Percentiles rank a stretch among this genome's conserved stretches.
phyloP scores from a whole-genome alignment of 35 echinoderm and acorn worm species.

The Ptychodera flava region DNA sequence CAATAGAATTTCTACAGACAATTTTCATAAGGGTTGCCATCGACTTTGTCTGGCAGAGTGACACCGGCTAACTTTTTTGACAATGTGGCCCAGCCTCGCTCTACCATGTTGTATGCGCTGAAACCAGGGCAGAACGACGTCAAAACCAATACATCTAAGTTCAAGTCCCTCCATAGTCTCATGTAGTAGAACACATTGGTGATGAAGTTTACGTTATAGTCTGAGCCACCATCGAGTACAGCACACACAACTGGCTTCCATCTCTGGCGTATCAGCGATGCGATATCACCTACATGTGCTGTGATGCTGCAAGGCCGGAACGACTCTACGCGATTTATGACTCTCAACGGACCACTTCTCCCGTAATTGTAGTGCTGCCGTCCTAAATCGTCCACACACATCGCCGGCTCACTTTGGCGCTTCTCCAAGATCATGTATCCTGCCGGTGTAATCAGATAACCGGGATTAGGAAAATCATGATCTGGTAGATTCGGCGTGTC shows the following conservation, averaged over 20 bases:
- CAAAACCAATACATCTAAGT: slow-evolving; percentile 11
- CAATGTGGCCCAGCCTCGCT: no score
- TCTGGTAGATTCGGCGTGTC: background rate
- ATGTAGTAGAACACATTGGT: no score
- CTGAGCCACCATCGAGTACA: background rate
- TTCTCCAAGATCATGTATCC: background rate
- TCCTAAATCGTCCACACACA: background rate
- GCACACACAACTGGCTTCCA: no score
- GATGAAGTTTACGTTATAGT: background rate
- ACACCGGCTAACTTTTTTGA: slow-evolving; percentile 44
- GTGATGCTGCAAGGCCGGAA: background rate
- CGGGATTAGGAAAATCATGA: no score
- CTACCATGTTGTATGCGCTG: slow-evolving; percentile 33
- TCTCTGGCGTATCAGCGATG: no score
- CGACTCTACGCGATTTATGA: no score
- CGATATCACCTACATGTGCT: no score
- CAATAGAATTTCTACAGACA: no score
- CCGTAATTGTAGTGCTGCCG: background rate
- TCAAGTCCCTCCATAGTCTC: no score
- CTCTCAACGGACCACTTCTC: background rate
- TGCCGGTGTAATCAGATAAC: no score
- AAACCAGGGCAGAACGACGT: slow-evolving; percentile 45
- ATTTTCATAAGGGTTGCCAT: slow-evolving; percentile 13
- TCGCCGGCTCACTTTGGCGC: background rate
- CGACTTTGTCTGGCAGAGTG: slow-evolving; percentile 32